Conservation (phyloP, 2,888 invertebrate species). For the Cheilosia impressa region DNA sequence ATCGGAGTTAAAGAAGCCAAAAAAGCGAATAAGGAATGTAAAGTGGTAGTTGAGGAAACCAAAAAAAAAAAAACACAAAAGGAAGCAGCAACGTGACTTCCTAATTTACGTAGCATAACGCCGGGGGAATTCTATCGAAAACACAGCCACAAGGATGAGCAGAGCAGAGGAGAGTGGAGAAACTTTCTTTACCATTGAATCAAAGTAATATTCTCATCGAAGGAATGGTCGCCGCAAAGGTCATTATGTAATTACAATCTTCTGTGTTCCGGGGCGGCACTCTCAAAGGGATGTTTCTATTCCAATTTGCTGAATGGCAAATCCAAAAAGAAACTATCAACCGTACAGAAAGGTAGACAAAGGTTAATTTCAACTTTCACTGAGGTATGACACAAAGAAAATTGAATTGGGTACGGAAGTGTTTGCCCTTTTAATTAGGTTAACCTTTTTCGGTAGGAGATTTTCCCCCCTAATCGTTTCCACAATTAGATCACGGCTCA, state of each 20-base stretch:
- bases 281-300: slow-evolving; percentile 37
- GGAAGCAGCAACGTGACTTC: slow-evolving; percentile 10
- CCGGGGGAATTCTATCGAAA: slow-evolving; percentile 20
- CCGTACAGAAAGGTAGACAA: slow-evolving; percentile 16
- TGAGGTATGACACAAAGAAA: slow-evolving; percentile 62
- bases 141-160: not conserved
- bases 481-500: slow-evolving; percentile 1
- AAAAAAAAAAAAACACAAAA: not conserved
- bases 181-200: slow-evolving; percentile 9
- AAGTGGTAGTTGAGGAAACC: not conserved
- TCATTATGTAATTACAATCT: slow-evolving; percentile 64
- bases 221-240: slow-evolving; percentile 47
- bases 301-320: slow-evolving; percentile 66
- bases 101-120: slow-evolving; percentile 39
- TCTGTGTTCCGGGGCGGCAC: slow-evolving; percentile 37
- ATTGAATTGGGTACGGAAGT: slow-evolving; percentile 63
- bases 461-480: slow-evolving; percentile 18
- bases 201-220: slow-evolving; percentile 37
- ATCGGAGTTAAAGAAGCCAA: slow-evolving; percentile 4
- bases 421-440: slow-evolving; percentile 64
- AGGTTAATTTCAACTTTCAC: slow-evolving; percentile 55
- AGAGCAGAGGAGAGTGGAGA: not conserved
- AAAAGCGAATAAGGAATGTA: not conserved
- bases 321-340: slow-evolving; percentile 24
- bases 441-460: slow-evolving; percentile 10